Percentiles rank a stretch among this genome's conserved stretches.
phyloP scores from a whole-genome alignment of 1,140 invertebrate genomes.

The Micrasema longulum region DNA sequence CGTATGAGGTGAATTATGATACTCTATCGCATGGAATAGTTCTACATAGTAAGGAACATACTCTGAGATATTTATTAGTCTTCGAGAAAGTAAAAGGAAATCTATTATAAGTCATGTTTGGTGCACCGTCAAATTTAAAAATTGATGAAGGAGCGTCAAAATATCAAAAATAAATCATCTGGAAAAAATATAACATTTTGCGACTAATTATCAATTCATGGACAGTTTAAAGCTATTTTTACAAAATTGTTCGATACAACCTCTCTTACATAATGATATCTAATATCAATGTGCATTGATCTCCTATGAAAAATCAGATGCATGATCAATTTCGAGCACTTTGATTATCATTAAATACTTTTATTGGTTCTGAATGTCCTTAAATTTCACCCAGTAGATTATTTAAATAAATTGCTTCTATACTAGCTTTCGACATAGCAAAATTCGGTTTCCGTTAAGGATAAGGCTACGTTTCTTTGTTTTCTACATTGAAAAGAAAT shows the following conservation, averaged over 20 bases:
- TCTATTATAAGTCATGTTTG: background rate
- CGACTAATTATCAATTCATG: too few species aligned
- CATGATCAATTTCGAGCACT: constrained; percentile 14
- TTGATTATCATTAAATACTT: background rate
- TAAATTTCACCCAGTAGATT: background rate
- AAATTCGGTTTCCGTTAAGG: constrained; percentile 61
- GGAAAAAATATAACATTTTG: constrained; percentile 22
- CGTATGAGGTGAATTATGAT: too few species aligned
- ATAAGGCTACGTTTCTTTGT: constrained; percentile 58
- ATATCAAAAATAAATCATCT: constrained; percentile 2
- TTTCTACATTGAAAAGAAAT: constrained; percentile 58
- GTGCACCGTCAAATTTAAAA: constrained; percentile 13
- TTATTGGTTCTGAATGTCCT: background rate
- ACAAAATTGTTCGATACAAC: constrained; percentile 21
- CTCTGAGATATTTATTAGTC: constrained; percentile 9
- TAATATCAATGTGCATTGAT: constrained; percentile 43
- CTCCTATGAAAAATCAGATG: constrained; percentile 24
- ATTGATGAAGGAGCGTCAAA: background rate
- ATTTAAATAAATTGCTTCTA: constrained; percentile 54
- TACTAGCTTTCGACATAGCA: constrained; percentile 54
- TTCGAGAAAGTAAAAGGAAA: constrained; percentile 4
- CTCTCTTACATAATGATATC: constrained; percentile 42
- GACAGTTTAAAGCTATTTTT: background rate
- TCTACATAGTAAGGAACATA: background rate
- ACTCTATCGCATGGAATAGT: too few species aligned